Percentiles rank a stretch among this genome's conserved stretches.
Conservation (phyloP, 2,888 invertebrate genomes). For the Himalopsyche anomala region DNA sequence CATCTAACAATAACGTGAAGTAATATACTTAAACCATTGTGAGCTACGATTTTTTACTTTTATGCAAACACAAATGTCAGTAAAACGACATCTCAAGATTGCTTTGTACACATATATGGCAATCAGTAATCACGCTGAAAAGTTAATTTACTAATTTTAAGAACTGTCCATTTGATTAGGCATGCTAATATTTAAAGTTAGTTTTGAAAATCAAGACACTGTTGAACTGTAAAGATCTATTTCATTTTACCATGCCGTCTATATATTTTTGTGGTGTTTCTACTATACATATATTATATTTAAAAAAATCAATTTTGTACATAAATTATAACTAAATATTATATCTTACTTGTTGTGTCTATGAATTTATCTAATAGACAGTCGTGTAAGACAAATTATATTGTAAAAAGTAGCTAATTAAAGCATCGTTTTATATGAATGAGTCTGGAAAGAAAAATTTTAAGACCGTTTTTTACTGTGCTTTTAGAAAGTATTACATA, state of each 20-base stretch:
- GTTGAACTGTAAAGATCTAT: not conserved
- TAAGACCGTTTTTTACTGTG: not conserved
- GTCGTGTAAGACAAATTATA: not conserved
- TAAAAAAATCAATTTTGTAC: not conserved
- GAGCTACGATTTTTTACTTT: too few species aligned
- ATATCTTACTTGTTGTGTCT: slow-evolving; percentile 4
- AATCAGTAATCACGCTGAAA: too few species aligned
- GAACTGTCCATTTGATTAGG: too few species aligned
- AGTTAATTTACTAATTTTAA: too few species aligned
- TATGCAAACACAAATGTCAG: too few species aligned
- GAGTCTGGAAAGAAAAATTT: not conserved
- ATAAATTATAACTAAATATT: not conserved
- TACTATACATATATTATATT: not conserved
- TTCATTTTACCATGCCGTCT: not conserved
- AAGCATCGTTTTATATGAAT: not conserved
- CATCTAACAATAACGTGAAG: too few species aligned
- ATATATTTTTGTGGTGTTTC: slow-evolving; percentile 26
- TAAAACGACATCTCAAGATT: too few species aligned
- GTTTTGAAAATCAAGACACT: not conserved
- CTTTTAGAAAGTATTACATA: slow-evolving; percentile 24
- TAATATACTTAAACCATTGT: too few species aligned
- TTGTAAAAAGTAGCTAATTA: not conserved
- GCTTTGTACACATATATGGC: too few species aligned
- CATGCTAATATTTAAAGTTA: not conserved
- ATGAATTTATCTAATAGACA: not conserved